phyloP scores from a whole-genome alignment of 2,888 invertebrate genomes.

The Lacanobia oleracea region DNA sequence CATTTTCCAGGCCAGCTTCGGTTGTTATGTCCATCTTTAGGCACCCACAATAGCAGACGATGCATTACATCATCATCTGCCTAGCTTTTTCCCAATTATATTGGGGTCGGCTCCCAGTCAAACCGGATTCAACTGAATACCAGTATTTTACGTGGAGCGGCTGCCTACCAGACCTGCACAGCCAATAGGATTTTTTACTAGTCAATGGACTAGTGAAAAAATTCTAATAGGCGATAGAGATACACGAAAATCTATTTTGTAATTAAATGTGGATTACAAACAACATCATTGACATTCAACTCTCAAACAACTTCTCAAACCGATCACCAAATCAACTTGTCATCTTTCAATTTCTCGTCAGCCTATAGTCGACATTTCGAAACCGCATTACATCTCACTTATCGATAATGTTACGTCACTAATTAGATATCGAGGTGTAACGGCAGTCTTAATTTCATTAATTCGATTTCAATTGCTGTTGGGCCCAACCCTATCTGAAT shows the following conservation, averaged over 20 bases:
- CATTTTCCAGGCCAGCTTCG: too few species aligned
- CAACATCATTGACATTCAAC: constrained; percentile 31
- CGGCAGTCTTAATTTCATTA: constrained; percentile 52
- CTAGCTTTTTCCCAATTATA: too few species aligned
- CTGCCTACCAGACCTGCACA: too few species aligned
- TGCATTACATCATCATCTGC: too few species aligned
- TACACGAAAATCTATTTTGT: neutral
- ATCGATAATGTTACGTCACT: constrained; percentile 52
- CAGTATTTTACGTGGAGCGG: too few species aligned
- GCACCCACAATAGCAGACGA: too few species aligned
- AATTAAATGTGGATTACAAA: constrained; percentile 16
- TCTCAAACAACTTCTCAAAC: constrained; percentile 26
- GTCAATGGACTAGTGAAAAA: neutral
- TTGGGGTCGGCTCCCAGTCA: too few species aligned
- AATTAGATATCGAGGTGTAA: constrained; percentile 51
- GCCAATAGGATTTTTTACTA: too few species aligned
- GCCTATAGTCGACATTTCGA: constrained; percentile 32
- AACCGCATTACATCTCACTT: constrained; percentile 38
- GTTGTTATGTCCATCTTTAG: too few species aligned
- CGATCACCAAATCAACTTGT: constrained; percentile 33
- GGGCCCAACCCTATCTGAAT: constrained; percentile 31
- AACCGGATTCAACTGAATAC: too few species aligned
- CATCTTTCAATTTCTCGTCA: constrained; percentile 52
- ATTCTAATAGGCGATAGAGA: neutral
- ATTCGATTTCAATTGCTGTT: constrained; percentile 60